Percentiles rank a stretch among this genome's conserved stretches.
phyloP scores from a whole-genome alignment of 2,797 vertebrate genomes.

The Smutsia temminckii region DNA sequence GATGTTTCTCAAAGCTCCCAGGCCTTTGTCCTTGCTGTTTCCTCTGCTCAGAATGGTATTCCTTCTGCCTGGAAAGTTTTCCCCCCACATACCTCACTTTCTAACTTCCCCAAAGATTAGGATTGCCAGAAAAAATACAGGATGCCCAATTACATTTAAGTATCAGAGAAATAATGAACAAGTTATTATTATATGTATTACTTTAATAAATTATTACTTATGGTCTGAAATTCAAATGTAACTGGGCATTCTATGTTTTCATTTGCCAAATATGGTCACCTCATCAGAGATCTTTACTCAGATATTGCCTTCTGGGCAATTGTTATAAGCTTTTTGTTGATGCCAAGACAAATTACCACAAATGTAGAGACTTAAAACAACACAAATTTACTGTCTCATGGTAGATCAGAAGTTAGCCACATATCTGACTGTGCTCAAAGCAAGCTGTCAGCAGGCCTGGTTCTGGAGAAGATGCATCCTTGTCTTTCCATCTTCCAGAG shows the following conservation, averaged over 20 bases:
- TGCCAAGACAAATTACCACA: neutral
- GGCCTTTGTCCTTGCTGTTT: neutral
- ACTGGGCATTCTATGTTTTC: neutral
- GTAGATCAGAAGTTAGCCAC: neutral
- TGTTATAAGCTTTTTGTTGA: neutral
- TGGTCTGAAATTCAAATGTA: neutral
- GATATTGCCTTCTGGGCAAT: neutral
- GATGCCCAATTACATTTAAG: neutral
- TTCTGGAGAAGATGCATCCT: neutral
- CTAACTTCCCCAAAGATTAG: neutral
- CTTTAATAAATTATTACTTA: neutral
- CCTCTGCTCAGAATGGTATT: neutral
- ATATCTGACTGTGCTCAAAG: neutral
- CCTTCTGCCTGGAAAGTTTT: neutral
- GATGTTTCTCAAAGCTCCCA: neutral
- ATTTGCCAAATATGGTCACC: neutral
- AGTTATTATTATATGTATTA: neutral
- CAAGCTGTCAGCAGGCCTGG: neutral
- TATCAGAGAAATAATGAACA: neutral
- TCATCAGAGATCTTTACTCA: neutral
- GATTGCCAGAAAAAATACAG: neutral
- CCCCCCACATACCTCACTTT: neutral
- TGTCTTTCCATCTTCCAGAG: neutral
- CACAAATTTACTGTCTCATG: neutral
- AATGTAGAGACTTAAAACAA: neutral